phyloP scores from a whole-genome alignment of 37 sponge, comb jelly and placozoan genomes.

The Axinella damicornis region DNA sequence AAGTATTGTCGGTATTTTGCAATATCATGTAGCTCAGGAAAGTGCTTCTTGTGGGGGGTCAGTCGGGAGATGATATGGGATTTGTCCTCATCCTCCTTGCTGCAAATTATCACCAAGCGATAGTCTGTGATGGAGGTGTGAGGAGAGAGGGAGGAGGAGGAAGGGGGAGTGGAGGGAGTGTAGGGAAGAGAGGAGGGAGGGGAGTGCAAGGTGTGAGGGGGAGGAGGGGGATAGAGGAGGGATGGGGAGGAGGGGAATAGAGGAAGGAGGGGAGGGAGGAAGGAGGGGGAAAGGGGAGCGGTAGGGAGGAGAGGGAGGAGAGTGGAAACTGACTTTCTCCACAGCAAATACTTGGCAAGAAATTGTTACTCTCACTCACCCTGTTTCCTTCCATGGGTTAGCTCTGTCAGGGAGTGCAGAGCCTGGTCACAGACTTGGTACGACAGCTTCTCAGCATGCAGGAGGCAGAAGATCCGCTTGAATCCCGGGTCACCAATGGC shows the following conservation, averaged over 20 bases:
- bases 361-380: background rate
- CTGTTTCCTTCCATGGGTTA: slow-evolving; percentile 32
- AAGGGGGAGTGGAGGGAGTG: too few species aligned
- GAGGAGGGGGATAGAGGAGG: background rate
- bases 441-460: slow-evolving; percentile 65
- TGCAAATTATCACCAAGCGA: slow-evolving; percentile 59
- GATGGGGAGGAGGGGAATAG: too few species aligned
- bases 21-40: background rate
- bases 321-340: too few species aligned
- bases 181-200: too few species aligned
- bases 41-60: background rate
- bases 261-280: too few species aligned
- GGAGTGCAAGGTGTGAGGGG: background rate
- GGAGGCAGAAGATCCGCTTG: slow-evolving; percentile 68
- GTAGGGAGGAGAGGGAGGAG: too few species aligned
- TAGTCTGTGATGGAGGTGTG: slow-evolving; percentile 30
- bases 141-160: too few species aligned
- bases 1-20: slow-evolving; percentile 18
- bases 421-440: slow-evolving; percentile 60
- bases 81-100: slow-evolving; percentile 47
- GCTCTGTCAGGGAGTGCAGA: slow-evolving; percentile 17
- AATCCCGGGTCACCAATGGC: slow-evolving; percentile 63
- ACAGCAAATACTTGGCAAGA: background rate
- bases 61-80: slow-evolving; percentile 62
- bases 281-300: too few species aligned